Conservation (phyloP, 53 echinoderm and acorn worm species). For the Arbacia lixula region DNA sequence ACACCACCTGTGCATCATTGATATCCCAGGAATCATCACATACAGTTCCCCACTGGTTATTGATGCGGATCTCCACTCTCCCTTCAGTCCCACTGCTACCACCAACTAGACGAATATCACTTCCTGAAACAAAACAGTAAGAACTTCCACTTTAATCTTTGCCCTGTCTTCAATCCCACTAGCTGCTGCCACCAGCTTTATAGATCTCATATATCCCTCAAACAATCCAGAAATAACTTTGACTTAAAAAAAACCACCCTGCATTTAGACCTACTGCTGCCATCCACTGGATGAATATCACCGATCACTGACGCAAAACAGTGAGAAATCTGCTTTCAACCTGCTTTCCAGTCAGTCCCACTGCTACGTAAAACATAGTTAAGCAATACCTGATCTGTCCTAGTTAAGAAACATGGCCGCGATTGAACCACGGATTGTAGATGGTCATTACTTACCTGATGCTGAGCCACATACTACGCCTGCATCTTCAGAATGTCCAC, state of each 20-base stretch:
- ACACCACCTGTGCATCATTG: constrained; percentile 50
- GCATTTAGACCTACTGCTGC: no score
- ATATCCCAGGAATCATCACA: constrained; percentile 59
- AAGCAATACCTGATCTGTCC: neutral
- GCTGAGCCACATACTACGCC: constrained; percentile 31
- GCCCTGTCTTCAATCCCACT: no score
- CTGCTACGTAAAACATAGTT: neutral
- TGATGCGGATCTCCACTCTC: constrained; percentile 50
- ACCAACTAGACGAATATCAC: constrained; percentile 31
- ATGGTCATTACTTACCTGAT: neutral
- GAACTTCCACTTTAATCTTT: no score
- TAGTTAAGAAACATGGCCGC: neutral
- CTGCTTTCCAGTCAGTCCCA: no score
- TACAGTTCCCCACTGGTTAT: constrained; percentile 36
- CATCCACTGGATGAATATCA: neutral
- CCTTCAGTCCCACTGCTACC: constrained; percentile 42
- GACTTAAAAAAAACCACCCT: no score
- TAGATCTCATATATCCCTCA: no score
- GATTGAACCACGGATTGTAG: no score
- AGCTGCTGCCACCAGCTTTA: no score
- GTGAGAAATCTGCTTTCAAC: no score
- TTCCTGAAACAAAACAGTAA: neutral
- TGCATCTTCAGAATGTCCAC: constrained; percentile 31
- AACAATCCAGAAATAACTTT: no score
- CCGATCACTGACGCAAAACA: neutral